Evolutionary conservation across 2,888 invertebrate species (phyloP).

Genomic region (Sinelater perroti): DNA sequence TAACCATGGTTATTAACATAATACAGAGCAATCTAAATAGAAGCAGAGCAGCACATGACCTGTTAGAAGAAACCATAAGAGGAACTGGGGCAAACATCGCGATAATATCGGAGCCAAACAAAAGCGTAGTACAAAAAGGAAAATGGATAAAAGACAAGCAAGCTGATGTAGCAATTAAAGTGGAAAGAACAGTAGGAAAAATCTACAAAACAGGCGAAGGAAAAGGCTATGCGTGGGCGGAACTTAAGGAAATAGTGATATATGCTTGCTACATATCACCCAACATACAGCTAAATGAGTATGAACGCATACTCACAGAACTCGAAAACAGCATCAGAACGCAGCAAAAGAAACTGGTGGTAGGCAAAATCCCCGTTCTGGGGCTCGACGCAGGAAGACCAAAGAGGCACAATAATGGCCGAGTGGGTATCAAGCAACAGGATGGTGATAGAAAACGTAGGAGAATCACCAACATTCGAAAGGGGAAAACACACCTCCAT

Average conservation of each 20-base stretch:
- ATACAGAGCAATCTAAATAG: too few species aligned
- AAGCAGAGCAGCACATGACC: too few species aligned
- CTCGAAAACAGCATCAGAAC: background rate
- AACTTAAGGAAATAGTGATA: background rate
- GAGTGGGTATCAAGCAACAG: background rate
- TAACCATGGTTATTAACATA: too few species aligned
- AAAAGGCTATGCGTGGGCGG: background rate
- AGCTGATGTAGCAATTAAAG: background rate
- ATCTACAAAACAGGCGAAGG: background rate
- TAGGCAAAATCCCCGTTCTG: background rate
- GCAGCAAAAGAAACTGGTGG: background rate
- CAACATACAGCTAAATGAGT: background rate
- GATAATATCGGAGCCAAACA: slow-evolving; percentile 1
- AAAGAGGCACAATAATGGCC: background rate
- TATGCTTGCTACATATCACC: slow-evolving; percentile 6
- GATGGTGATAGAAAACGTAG: background rate
- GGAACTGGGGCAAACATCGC: too few species aligned
- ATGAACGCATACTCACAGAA: background rate
- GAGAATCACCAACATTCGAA: too few species aligned
- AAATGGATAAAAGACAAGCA: background rate
- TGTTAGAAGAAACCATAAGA: too few species aligned
- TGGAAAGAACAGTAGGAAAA: background rate
- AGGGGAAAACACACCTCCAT: too few species aligned
- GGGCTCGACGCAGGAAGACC: background rate
- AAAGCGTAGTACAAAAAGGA: background rate